Evolutionary conservation across 2,888 invertebrate genomes (phyloP), one percentile per base, ranked within the genome.

Genomic region (Icerya purchasi): DNA sequence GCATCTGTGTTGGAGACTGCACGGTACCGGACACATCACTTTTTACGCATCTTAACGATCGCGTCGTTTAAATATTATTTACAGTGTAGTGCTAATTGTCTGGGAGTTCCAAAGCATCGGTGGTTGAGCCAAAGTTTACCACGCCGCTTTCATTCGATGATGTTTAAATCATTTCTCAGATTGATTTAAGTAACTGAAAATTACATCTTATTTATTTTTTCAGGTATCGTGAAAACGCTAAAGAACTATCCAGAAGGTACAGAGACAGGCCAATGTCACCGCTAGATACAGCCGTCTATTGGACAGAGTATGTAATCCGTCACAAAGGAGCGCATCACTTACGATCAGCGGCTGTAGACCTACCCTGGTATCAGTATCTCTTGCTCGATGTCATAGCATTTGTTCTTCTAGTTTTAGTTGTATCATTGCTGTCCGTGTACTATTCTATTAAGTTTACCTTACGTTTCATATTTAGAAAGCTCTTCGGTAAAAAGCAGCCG

Each of bases 271-370:
- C 77, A 0, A 67, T 75, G 66, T 72, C 74, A n/a, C 77, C 81
- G 0, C 65, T 80, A 61, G 78, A 81, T 24, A 77, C 76, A 23
- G 78, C 78, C 0, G 70, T 80, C 1, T 81, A 78, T 69, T 81
- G 81, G 81, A 75, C 78, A 56, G 81, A 82, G 68, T 79, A 81
- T 64, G 76, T 80, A 0, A 68, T 78, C 8, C 73, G 78, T 49
- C 77, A 80, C 65, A 74, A 75, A 58, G 79, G 78, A 19, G 62
- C 63, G 2, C 14, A 52, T 20, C 64, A 65, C 57, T 62, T 68
- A 2, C 61, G 65, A 52, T 63, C 66, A 22, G 65, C 66, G 2
- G 64, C 67, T 1, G 56, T 65, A 22, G 62, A 66, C 19, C 56
- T 69, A 23, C 62, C 63, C 20, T 67, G 65, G 61, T 66, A 67